Evolutionary conservation across 2,888 invertebrate species (phyloP).

Genomic region (Drosophila sordidula): DNA sequence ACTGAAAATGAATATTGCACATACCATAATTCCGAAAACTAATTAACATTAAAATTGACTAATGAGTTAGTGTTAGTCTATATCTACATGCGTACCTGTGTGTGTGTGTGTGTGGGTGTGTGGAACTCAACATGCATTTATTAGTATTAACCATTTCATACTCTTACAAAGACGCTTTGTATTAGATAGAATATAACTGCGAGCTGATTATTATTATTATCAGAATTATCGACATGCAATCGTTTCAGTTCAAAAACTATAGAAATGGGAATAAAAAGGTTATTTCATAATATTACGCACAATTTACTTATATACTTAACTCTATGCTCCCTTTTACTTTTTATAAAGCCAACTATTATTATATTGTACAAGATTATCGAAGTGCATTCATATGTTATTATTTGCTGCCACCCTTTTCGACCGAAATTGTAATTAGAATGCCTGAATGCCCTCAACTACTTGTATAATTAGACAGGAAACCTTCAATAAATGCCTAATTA

Average conservation of each 20-base stretch:
- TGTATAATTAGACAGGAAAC: neutral
- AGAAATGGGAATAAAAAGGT: no score
- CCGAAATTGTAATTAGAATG: neutral
- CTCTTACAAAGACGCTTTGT: neutral
- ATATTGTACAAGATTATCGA: neutral
- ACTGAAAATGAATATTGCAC: conserved; percentile 20
- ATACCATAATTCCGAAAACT: neutral
- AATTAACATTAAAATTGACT: conserved; percentile 17
- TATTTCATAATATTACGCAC: no score
- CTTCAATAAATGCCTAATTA: conserved; percentile 14
- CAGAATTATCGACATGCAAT: no score
- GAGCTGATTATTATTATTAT: no score
- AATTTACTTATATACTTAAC: no score
- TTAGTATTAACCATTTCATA: neutral
- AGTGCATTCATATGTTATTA: neutral
- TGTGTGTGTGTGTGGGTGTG: neutral
- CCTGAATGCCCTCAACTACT: neutral
- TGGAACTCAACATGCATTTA: neutral
- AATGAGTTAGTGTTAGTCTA: conserved; percentile 4
- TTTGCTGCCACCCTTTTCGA: neutral
- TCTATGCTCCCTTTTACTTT: no score
- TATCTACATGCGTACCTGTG: neutral
- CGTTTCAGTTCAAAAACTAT: no score
- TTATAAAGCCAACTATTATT: neutral
- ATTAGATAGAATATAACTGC: no score